A percentile compares a stretch with the other conserved stretches of the same genome.
Evolutionary conservation across 1,140 invertebrate genomes (phyloP).

Genomic region (Drosophila subobscura): DNA sequence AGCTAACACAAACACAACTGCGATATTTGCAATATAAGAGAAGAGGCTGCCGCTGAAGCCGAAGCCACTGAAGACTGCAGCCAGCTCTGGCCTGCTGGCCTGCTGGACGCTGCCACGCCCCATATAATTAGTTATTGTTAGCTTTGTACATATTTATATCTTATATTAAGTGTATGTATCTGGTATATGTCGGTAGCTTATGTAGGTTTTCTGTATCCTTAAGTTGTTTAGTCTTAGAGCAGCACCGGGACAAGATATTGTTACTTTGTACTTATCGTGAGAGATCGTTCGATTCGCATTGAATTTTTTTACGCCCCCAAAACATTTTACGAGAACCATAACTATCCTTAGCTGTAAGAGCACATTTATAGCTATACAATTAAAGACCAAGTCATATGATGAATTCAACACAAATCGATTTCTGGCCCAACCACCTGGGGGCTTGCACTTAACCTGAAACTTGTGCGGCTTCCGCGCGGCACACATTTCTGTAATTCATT

Average conservation of each 20-base stretch:
- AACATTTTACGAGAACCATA: background rate
- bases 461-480: slow-evolving; percentile 57
- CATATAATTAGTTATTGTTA: slow-evolving; percentile 3
- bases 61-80: slow-evolving; percentile 29
- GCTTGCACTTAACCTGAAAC: slow-evolving; percentile 74
- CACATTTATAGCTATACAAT: slow-evolving; percentile 16
- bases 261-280: slow-evolving; percentile 15
- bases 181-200: slow-evolving; percentile 11
- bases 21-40: slow-evolving; percentile 6
- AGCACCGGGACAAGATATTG: slow-evolving; percentile 17
- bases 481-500: slow-evolving; percentile 21
- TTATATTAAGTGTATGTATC: slow-evolving; percentile 7
- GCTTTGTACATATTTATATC: slow-evolving; percentile 14
- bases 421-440: slow-evolving; percentile 31
- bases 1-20: slow-evolving; percentile 11
- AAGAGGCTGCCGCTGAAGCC: slow-evolving; percentile 2
- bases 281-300: background rate
- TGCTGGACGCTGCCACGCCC: too few species aligned
- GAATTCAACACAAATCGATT: slow-evolving; percentile 34
- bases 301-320: slow-evolving; percentile 18
- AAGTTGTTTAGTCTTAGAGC: slow-evolving; percentile 28
- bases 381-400: slow-evolving; percentile 70
- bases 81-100: slow-evolving; percentile 37
- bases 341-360: slow-evolving; percentile 21
- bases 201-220: slow-evolving; percentile 3